Evolutionary conservation across 1,140 invertebrate genomes (phyloP).

Genomic region (Bicyclus anynana): DNA sequence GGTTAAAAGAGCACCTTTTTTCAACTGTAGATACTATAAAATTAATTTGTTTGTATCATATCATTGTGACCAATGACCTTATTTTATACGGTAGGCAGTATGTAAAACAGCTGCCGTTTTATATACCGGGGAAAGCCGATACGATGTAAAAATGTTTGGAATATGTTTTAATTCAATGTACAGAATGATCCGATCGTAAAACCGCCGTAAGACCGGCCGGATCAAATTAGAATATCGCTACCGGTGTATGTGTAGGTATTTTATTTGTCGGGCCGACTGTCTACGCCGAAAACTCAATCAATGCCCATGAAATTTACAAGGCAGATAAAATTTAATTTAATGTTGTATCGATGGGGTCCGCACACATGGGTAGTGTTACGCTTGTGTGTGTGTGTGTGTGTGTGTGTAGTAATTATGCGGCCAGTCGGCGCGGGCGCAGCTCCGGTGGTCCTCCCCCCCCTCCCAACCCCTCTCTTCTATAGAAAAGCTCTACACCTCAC

Average conservation of each 20-base stretch:
- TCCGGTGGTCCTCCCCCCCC: constrained; percentile 56
- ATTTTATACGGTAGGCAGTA: neutral
- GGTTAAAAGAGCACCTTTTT: too few species aligned
- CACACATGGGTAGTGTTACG: constrained; percentile 6
- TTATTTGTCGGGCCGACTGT: constrained; percentile 27
- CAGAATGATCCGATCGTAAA: constrained; percentile 42
- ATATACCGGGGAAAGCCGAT: constrained; percentile 1
- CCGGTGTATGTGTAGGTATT: constrained; percentile 25
- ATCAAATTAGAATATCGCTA: constrained; percentile 53
- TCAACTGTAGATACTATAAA: too few species aligned
- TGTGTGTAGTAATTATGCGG: constrained; percentile 71
- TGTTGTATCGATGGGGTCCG: constrained; percentile 50
- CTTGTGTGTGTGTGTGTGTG: constrained; percentile 40
- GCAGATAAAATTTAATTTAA: constrained; percentile 70
- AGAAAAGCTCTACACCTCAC: constrained; percentile 33
- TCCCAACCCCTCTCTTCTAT: constrained; percentile 23
- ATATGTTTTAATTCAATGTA: constrained; percentile 32
- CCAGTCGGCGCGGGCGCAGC: constrained; percentile 58
- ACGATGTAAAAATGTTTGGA: constrained; percentile 26
- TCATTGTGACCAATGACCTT: too few species aligned
- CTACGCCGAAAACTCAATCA: constrained; percentile 58
- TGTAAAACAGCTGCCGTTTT: constrained; percentile 5
- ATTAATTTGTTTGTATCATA: too few species aligned
- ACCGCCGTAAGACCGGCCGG: constrained; percentile 32
- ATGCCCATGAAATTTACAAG: constrained; percentile 69